Conservation (phyloP, 1,140 invertebrate genomes). For the Periplaneta americana region DNA sequence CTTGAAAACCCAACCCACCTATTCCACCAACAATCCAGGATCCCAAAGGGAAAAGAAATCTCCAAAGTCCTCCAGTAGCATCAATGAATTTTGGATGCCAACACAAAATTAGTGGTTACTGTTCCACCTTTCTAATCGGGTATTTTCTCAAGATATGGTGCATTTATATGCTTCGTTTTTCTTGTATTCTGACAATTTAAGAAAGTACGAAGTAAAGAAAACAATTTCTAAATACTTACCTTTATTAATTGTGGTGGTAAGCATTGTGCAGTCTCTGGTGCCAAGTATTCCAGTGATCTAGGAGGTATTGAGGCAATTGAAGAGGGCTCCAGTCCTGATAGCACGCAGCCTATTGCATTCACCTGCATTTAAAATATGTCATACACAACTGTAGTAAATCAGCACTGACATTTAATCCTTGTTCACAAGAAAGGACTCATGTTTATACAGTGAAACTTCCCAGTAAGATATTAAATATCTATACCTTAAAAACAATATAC, state of each 20-base stretch:
- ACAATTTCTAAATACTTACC: neutral
- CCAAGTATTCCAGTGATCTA: neutral
- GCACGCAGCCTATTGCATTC: neutral
- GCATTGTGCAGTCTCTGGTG: neutral
- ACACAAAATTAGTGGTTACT: neutral
- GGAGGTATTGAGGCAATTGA: neutral
- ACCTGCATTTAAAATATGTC: no score
- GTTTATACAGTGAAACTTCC: no score
- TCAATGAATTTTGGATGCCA: neutral
- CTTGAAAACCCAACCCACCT: no score
- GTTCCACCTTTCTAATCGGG: neutral
- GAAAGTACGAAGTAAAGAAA: neutral
- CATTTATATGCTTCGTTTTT: neutral
- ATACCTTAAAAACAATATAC: no score
- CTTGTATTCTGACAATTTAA: neutral
- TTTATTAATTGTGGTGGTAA: neutral
- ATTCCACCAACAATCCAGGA: no score
- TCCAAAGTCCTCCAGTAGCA: neutral
- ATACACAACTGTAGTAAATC: no score
- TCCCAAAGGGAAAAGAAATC: neutral
- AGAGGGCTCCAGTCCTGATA: neutral
- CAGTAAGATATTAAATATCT: no score
- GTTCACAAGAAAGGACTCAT: no score
- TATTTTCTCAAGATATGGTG: neutral
- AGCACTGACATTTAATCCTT: no score